Percentiles rank a stretch among this genome's conserved stretches.
These are phyloP conservation scores for Cladopsammia gracilis DNA, from an alignment of 64 coral and sea anemone species.

Conservation along the genomic window DNA sequence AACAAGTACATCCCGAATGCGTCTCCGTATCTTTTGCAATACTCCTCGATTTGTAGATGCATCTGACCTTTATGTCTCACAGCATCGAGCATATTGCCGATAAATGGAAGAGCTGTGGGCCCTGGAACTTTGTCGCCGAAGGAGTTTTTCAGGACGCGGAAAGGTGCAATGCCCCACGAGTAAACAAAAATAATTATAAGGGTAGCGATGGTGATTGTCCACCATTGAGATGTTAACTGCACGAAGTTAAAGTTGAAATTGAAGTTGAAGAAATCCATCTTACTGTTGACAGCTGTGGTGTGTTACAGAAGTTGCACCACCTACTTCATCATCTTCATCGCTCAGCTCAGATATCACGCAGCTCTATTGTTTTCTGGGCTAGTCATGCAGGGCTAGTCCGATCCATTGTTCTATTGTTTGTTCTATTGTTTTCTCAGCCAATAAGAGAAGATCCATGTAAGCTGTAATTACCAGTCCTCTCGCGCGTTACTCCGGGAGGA, in stretches of 20 bases:
- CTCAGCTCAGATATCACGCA: too few species aligned
- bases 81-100: constrained; percentile 22
- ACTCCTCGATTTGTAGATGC: constrained; percentile 48
- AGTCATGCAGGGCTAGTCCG: too few species aligned
- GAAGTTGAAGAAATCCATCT: not conserved
- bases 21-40: constrained; percentile 62
- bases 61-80: constrained; percentile 9
- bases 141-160: not conserved
- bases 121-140: constrained; percentile 32
- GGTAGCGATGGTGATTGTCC: not conserved
- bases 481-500: too few species aligned
- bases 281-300: not conserved
- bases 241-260: not conserved
- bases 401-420: too few species aligned
- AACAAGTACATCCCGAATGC: constrained; percentile 29
- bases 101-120: constrained; percentile 30
- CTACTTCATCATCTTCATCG: too few species aligned
- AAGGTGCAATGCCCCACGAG: constrained; percentile 9
- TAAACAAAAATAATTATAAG: constrained; percentile 17
- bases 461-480: too few species aligned
- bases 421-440: too few species aligned
- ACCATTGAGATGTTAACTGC: not conserved
- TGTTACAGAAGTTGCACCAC: too few species aligned
- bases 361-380: too few species aligned
- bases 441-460: too few species aligned